These are phyloP conservation scores for Acrocephalus scirpaceus DNA, from an alignment of 2,797 vertebrate genomes.

Conservation along the genomic window DNA sequence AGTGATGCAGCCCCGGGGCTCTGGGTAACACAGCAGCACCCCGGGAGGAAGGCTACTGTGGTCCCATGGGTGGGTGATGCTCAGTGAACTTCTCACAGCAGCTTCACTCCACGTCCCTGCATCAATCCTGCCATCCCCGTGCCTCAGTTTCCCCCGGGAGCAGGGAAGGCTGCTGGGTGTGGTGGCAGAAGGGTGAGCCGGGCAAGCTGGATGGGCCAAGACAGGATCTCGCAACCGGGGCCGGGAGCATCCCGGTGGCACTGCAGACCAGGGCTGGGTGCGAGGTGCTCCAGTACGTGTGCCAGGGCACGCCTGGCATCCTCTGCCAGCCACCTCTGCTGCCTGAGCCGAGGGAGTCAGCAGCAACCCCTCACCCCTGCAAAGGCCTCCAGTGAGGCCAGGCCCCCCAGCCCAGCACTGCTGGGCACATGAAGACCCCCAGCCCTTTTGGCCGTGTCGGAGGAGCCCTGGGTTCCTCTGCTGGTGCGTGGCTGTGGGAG, in stretches of 20 bases:
- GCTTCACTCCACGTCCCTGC: not conserved
- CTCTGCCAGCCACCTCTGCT: not conserved
- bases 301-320: not conserved
- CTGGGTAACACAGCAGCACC: rapidly evolving
- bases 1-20: not conserved
- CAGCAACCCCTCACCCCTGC: not conserved
- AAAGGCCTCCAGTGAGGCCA: rapidly evolving
- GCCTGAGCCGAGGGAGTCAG: rapidly evolving
- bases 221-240: not conserved
- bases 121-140: rapidly evolving
- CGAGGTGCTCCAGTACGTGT: rapidly evolving
- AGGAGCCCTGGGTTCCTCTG: not conserved
- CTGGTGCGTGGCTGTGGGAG: not conserved
- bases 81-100: rapidly evolving
- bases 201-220: not conserved
- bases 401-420: too few species aligned
- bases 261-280: not conserved
- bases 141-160: not conserved
- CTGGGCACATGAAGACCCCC: rapidly evolving
- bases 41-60: not conserved
- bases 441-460: rapidly evolving
- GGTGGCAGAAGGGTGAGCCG: not conserved
- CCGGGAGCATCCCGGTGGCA: not conserved
- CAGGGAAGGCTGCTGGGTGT: not conserved
- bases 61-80: not conserved